Percentiles rank a stretch among this genome's conserved stretches.
Evolutionary conservation across 1,140 invertebrate genomes (phyloP).

Genomic region (Philotrypesis tridentata): DNA sequence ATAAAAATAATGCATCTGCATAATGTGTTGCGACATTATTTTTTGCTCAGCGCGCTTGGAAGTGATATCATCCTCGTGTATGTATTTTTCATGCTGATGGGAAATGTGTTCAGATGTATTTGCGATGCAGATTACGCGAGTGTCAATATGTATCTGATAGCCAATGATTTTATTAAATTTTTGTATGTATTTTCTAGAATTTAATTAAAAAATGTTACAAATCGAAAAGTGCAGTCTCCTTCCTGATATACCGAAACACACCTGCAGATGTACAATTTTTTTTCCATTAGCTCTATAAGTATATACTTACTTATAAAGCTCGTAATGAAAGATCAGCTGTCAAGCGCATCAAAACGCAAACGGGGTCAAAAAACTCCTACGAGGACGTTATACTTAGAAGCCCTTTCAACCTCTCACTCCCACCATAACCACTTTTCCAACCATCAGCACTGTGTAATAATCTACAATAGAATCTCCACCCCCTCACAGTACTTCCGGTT

Average conservation of each 20-base stretch:
- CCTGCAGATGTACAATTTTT: too few relatives aligned
- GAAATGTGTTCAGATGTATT: constrained; percentile 4
- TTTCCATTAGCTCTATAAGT: not conserved
- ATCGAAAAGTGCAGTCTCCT: not conserved
- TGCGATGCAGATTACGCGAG: not conserved
- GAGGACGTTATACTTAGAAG: too few relatives aligned
- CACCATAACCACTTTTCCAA: not conserved
- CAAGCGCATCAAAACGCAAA: not conserved
- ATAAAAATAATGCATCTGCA: not conserved
- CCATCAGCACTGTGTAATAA: not conserved
- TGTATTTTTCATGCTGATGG: not conserved
- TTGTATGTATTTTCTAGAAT: constrained; percentile 28
- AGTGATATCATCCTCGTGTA: not conserved
- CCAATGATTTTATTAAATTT: not conserved
- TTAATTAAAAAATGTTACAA: constrained; percentile 32
- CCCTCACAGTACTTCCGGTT: not conserved
- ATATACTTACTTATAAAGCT: not conserved
- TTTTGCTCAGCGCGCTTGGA: not conserved
- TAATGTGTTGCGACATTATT: not conserved
- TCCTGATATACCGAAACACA: too few relatives aligned
- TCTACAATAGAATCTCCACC: not conserved
- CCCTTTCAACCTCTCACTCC: too few relatives aligned
- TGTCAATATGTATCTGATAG: constrained; percentile 8
- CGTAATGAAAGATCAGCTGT: not conserved
- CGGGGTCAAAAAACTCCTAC: too few relatives aligned